Conservation (phyloP, 2,113 vertebrate genomes). For the Melanostigma gelatinosum region DNA sequence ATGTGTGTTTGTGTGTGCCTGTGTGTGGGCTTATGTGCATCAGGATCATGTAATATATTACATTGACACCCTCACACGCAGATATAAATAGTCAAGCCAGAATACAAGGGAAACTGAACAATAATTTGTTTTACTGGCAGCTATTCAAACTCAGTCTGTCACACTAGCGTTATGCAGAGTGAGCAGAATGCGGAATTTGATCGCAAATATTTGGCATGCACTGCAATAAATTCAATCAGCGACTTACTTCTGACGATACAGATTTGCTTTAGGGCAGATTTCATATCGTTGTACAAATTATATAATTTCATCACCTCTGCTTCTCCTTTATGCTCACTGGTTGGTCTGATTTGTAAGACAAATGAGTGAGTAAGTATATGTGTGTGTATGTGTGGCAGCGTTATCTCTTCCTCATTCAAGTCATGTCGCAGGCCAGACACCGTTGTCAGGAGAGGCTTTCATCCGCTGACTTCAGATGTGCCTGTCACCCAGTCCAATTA, state of each 20-base stretch:
- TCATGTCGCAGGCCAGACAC: slow-evolving; percentile 86
- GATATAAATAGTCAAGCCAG: slow-evolving; percentile 75
- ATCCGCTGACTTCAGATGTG: slow-evolving; percentile 85
- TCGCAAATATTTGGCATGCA: slow-evolving; percentile 60
- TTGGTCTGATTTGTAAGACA: slow-evolving; percentile 40
- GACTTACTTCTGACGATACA: slow-evolving; percentile 27
- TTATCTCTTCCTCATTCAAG: slow-evolving; percentile 84
- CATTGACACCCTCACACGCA: slow-evolving; percentile 66
- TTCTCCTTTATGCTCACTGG: slow-evolving; percentile 13
- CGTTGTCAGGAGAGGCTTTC: slow-evolving; percentile 85
- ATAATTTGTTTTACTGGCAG: slow-evolving; percentile 79
- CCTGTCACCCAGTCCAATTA: slow-evolving; percentile 87
- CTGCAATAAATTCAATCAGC: slow-evolving; percentile 55
- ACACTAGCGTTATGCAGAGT: slow-evolving; percentile 62
- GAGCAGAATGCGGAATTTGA: slow-evolving; percentile 65
- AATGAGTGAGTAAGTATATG: slow-evolving; percentile 32
- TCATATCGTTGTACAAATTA: slow-evolving; percentile 53
- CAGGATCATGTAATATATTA: slow-evolving; percentile 63
- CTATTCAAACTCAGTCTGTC: slow-evolving; percentile 74
- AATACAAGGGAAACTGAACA: slow-evolving; percentile 72
- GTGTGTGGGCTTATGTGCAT: slow-evolving; percentile 55
- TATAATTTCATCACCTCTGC: slow-evolving; percentile 31
- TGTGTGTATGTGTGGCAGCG: slow-evolving; percentile 35
- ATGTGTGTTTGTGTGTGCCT: slow-evolving; percentile 8
- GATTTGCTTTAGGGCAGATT: slow-evolving; percentile 38